Evolutionary conservation across 2,888 invertebrate species (phyloP).

Genomic region (Nudaria mundana): DNA sequence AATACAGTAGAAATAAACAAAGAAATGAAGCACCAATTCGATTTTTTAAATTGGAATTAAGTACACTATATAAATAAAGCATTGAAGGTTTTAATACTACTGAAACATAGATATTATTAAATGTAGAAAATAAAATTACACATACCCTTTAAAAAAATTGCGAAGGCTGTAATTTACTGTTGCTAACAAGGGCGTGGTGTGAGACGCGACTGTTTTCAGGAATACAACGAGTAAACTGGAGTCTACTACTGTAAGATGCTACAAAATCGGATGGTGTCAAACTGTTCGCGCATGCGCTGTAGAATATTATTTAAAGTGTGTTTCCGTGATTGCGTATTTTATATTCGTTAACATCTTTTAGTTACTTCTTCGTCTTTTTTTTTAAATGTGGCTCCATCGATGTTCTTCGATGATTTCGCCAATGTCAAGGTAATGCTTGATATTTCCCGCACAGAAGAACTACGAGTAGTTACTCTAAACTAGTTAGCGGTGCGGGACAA

Average conservation of each 20-base stretch:
- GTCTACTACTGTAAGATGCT: constrained; percentile 34
- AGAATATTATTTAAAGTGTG: constrained; percentile 18
- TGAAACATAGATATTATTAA: too few relatives aligned
- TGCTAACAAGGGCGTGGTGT: constrained; percentile 8
- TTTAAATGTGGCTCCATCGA: too few relatives aligned
- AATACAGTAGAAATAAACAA: background rate
- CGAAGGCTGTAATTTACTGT: constrained; percentile 17
- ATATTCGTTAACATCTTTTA: too few relatives aligned
- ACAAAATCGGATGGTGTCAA: constrained; percentile 35
- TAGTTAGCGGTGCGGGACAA: too few relatives aligned
- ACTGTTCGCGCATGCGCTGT: constrained; percentile 49
- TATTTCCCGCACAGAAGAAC: too few relatives aligned
- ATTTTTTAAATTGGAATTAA: background rate
- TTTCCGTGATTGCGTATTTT: constrained; percentile 17
- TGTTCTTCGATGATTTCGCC: too few relatives aligned
- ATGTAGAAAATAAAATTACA: background rate
- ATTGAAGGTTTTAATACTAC: too few relatives aligned
- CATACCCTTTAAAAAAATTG: constrained; percentile 25
- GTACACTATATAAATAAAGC: background rate
- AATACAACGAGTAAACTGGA: constrained; percentile 27
- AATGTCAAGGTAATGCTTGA: too few relatives aligned
- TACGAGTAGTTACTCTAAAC: too few relatives aligned
- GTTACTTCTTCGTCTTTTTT: too few relatives aligned
- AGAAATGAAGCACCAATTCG: background rate
- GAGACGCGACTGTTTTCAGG: constrained; percentile 23